Base-by-base conservation (phyloP, 2,797 vertebrate genomes). In the Macropus fuliginosus region DNA sequence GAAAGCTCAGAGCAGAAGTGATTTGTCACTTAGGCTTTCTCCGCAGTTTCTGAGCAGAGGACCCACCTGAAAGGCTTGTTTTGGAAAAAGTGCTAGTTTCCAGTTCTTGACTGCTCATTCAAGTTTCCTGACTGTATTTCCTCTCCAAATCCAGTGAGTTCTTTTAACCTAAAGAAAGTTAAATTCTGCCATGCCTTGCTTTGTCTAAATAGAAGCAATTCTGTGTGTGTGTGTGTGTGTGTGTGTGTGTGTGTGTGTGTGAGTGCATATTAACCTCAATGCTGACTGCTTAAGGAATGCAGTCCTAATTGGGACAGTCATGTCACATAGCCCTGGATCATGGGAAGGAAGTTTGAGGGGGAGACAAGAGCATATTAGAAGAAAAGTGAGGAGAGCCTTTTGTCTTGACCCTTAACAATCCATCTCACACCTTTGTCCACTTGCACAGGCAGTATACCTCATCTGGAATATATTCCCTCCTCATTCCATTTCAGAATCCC, bases 401-500 rank as follows among this genome's bases (percentile, higher is more conserved):
- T 94, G 62, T 91, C 93, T n/a, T 46, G 56, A 31, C 14, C 18
- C 56, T 96, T 96, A 81, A 94, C 91, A 92, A 21, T 50, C 57
- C 62, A 95, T 3, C 74, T 62, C 52, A 18, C 34, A 56, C 74
- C 74, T 87, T 87, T 46, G 13, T 27, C 74, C 40, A 87, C 74
- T 50, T 27, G 74, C 40, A 87, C 10, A 87, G 74, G 9, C 40
- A 46, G 40, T 27, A 50, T 87, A 3, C 21, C 74, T 27, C 40
- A 87, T 50, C 40, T 50, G 24, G 21, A 46, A 81, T 46, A n/a
- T 74, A 40, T 8, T 81, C 74, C 16, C 29, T 50, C 74, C 21
- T 27, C 40, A 50, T 87, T 46, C 8, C 9, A 87, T 14, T 24
- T 87, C 40, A 87, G 74, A 87, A 87, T 87, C 40, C 40, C 40